Evolutionary conservation across 2,888 invertebrate genomes (phyloP), one percentile per base, ranked within the genome.

Genomic region (Belgica antarctica): DNA sequence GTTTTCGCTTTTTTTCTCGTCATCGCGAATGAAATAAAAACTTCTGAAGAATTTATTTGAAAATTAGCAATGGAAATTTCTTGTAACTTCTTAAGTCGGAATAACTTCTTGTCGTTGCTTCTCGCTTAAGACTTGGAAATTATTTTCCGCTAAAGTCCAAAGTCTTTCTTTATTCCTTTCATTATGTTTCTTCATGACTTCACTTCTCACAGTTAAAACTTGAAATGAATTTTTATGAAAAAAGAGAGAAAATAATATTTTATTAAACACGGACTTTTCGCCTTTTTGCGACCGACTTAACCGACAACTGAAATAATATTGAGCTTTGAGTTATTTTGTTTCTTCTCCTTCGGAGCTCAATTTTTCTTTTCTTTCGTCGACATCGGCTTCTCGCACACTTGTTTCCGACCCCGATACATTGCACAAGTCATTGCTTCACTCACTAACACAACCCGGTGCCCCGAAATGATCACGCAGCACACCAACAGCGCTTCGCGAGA

Each of bases 301-400:
- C 68, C 68, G 68, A 68, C 68, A 65, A 65, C 65, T 65, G 65
- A 65, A 65, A 65, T 65, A 41, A 65, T 65, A 65, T 65, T 65
- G 47, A 65, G 65, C 65, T 65, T 62, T 22, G 63, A 63, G 63
- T 17, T 62, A 27, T 15, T 57, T 15, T 25, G 59, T 24, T 24
- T 24, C 27, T 27, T 59, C 27, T 59, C 59, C 34, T 62, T n/a
- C 61, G 12, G 28, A 61, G 15, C n/a, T 17, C 25, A 61, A 61
- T 22, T 61, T 61, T 22, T 61, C n/a, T n/a, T n/a, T n/a, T n/a
- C 28, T 28, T 25, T 61, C 61, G 10, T 25, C 59, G 24, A 59
- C 59, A 27, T 59, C 59, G 59, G 59, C 59, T 52, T 68, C 65
- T 66, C 65, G 25, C 65, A 66, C 65, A 66, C 65, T 66, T 66